These are phyloP conservation scores for Struthidea cinerea DNA, from an alignment of 2,113 vertebrate genomes.

Conservation along the genomic window DNA sequence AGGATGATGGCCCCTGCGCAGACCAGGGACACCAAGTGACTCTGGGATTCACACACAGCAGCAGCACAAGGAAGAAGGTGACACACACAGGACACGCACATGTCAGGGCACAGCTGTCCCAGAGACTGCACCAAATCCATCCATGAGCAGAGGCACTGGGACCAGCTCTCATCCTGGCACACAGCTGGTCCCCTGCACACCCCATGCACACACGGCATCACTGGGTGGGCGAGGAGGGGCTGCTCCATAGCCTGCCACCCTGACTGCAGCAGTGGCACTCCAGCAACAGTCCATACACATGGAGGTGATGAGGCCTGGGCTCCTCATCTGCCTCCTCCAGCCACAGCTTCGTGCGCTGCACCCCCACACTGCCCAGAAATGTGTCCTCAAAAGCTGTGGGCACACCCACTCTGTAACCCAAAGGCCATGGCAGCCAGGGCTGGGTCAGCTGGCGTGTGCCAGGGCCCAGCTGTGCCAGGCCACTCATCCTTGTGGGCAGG, in stretches of 20 bases:
- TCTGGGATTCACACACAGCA: not conserved
- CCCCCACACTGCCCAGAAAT: not conserved
- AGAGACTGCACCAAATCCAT: not conserved
- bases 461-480: not conserved
- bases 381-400: not conserved
- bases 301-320: not conserved
- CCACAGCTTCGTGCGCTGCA: not conserved
- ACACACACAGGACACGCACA: fast-evolving
- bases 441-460: fast-evolving
- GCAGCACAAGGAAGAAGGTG: not conserved
- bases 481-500: fast-evolving
- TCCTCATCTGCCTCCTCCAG: not conserved
- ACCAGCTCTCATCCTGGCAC: not conserved
- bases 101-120: not conserved
- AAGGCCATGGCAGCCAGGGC: not conserved
- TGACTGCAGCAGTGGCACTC: not conserved
- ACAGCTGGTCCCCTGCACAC: fast-evolving
- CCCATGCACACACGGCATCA: fast-evolving
- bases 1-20: fast-evolving
- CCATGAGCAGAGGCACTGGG: fast-evolving
- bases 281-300: fast-evolving
- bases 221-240: not conserved
- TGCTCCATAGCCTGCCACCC: not conserved
- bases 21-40: not conserved
- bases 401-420: not conserved